Base-by-base conservation (phyloP, 2,797 vertebrate species). In the Brotula barbata region DNA sequence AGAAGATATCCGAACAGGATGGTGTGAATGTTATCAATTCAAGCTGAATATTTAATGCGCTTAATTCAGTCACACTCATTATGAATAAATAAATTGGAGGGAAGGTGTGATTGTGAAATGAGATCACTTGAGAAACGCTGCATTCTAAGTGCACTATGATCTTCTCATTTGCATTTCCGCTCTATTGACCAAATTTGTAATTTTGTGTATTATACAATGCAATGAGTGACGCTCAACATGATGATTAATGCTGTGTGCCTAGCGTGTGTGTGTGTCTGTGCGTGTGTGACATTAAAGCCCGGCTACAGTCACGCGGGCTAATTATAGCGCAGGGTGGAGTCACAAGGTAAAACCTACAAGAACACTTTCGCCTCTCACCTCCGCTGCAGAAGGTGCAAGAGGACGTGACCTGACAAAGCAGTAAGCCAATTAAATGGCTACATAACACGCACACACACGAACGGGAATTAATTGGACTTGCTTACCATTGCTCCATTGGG, bases 231-330 rank as follows among this genome's bases (percentile, higher is more conserved):
- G 79, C 43, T 61, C 50, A 76, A 33, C 60, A 58, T 85, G 80
- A 87, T 71, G 85, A 80, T 80, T 73, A 56, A 63, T 41, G 72
- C 45, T 70, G 60, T 72, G 56, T 25, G 51, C 7, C 1, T 10
- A 5, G 17, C n/a, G 36, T 53, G 51, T 39, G 51, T 28, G 21
- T 31, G 59, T 55, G 70, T 70, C 73, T 75, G 62, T 76, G 77
- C 52, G 8, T 78, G 75, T 78, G 77, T 71, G 77, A 84, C 81
- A 87, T 80, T 85, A 85, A 86, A 82, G 77, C 76, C 75, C 74
- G 78, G 76, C 64, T 71, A 61, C 68, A 60, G 76, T 85, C 83
- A 84, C 68, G 73, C 62, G 39, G 74, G 68, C 77, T 87, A 86
- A 89, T 82, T 85, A 86, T 85, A 90, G 78, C 64, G 23, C 51